Evolutionary conservation across 2,113 vertebrate genomes (phyloP).

Genomic region (Pachyramphus minor): DNA sequence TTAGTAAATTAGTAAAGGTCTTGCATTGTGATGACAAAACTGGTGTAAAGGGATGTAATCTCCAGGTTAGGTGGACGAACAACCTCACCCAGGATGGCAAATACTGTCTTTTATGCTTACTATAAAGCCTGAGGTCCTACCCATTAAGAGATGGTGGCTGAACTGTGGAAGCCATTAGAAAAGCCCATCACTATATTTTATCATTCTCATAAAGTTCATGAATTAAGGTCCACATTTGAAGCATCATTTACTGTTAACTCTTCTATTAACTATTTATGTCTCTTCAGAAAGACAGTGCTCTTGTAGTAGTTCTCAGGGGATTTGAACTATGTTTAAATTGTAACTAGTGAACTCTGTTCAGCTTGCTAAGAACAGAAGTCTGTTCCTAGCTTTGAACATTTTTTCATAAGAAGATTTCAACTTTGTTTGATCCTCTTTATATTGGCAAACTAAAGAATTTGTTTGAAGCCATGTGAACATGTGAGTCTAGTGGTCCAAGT

Average conservation of each 20-base stretch:
- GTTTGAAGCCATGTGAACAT: neutral
- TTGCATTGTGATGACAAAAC: neutral
- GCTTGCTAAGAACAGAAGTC: neutral
- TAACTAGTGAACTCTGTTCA: neutral
- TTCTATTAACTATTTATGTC: conserved; percentile 15
- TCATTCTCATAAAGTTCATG: conserved; percentile 4
- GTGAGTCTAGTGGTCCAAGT: neutral
- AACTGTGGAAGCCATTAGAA: neutral
- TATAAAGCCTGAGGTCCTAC: neutral
- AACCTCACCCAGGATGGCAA: neutral
- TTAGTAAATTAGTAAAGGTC: neutral
- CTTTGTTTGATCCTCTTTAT: neutral
- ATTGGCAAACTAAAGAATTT: neutral
- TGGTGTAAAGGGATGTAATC: neutral
- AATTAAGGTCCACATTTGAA: conserved; percentile 15
- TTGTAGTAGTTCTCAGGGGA: neutral
- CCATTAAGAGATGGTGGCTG: neutral
- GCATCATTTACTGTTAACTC: neutral
- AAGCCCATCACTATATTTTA: neutral
- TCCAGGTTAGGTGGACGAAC: neutral
- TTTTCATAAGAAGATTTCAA: neutral
- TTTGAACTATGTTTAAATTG: neutral
- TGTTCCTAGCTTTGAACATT: neutral
- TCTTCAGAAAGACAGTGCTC: neutral
- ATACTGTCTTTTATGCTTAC: neutral